Evolutionary conservation across 2,888 invertebrate genomes (phyloP).

Genomic region (Acanthosoma haemorrhoidale): DNA sequence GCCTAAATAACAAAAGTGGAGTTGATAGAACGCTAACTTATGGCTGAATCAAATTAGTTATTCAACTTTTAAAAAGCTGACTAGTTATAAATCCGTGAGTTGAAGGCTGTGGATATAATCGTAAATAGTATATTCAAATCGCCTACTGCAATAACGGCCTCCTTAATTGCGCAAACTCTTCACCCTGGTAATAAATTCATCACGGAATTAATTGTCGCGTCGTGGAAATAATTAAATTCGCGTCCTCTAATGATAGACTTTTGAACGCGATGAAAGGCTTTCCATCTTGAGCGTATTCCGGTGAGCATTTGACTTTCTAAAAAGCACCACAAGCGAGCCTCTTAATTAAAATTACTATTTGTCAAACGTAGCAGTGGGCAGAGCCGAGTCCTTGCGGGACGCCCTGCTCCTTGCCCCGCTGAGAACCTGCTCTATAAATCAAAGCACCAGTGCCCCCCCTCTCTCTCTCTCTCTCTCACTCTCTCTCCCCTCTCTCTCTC

Average conservation of each 20-base stretch:
- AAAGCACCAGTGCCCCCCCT: no score
- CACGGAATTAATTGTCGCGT: not conserved
- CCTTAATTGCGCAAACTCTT: not conserved
- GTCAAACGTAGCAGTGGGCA: not conserved
- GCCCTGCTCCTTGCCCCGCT: no score
- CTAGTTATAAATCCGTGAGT: not conserved
- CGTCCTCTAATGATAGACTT: not conserved
- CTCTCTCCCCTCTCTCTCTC: no score
- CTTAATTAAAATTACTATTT: not conserved
- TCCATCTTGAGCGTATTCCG: not conserved
- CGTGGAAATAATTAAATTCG: not conserved
- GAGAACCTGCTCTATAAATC: no score
- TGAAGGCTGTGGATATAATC: constrained; percentile 6
- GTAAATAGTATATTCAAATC: no score
- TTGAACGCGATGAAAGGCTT: not conserved
- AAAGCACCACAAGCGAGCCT: not conserved
- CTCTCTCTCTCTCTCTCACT: no score
- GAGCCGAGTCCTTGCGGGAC: no score
- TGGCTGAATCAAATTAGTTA: no score
- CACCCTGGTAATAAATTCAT: not conserved
- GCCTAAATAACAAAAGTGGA: no score
- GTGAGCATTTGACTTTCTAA: not conserved
- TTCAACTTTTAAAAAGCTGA: no score
- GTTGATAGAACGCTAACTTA: no score
- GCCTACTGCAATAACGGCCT: not conserved